Evolutionary conservation across 1,140 invertebrate genomes (phyloP).

Genomic region (Planococcus citri): DNA sequence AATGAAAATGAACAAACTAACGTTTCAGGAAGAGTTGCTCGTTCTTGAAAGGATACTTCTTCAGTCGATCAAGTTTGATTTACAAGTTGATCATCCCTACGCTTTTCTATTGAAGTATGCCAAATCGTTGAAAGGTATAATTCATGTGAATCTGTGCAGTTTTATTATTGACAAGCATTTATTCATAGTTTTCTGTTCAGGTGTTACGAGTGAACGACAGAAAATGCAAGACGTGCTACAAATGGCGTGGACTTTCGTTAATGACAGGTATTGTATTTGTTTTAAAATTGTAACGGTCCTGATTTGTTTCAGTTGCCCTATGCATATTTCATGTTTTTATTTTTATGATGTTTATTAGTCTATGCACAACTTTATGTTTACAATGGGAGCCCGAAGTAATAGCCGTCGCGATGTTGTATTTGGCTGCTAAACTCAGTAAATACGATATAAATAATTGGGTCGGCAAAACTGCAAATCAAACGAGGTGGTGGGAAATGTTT

Average conservation of each 20-base stretch:
- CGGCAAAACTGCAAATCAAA: conserved; percentile 64
- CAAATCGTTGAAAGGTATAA: conserved; percentile 79
- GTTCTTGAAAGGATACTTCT: conserved; percentile 90
- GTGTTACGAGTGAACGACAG: conserved; percentile 60
- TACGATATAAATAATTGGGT: conserved; percentile 91
- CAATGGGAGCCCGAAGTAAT: conserved; percentile 99
- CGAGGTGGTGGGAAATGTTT: conserved; percentile 96
- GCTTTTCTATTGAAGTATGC: conserved; percentile 89
- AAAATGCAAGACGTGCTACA: conserved; percentile 95
- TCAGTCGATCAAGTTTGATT: conserved; percentile 97
- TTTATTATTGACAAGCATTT: conserved; percentile 17
- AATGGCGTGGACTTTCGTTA: conserved; percentile 99
- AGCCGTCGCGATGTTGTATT: conserved; percentile 91
- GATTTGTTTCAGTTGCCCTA: conserved; percentile 20
- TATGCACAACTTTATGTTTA: conserved; percentile 90
- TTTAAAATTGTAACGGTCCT: conserved; percentile 17
- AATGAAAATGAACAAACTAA: neutral
- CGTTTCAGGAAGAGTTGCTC: conserved; percentile 83
- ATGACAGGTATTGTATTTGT: conserved; percentile 65
- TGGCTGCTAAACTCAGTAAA: conserved; percentile 90
- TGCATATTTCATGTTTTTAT: neutral
- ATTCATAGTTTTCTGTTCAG: conserved; percentile 22
- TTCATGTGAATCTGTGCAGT: conserved; percentile 18
- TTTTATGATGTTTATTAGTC: conserved; percentile 41
- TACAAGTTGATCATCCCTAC: conserved; percentile 97